These are phyloP conservation scores for Ricordea florida DNA, from an alignment of 92 coral and sea anemone species.

Conservation along the genomic window DNA sequence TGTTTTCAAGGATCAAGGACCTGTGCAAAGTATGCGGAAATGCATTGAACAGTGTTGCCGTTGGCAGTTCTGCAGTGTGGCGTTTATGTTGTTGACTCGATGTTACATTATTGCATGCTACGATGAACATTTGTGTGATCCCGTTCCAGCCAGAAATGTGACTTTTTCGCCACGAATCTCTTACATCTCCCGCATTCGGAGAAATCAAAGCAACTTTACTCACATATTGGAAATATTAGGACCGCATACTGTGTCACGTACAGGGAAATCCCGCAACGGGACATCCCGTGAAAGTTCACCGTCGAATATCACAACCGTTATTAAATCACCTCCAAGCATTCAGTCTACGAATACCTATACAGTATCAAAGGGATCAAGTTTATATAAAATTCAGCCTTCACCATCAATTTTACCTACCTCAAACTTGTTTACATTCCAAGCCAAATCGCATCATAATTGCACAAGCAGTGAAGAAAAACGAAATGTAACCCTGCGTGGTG, in stretches of 20 bases:
- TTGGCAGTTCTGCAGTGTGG: constrained; percentile 88
- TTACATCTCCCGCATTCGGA: constrained; percentile 66
- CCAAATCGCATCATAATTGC: constrained; percentile 35
- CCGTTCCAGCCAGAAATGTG: constrained; percentile 72
- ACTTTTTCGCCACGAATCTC: constrained; percentile 75
- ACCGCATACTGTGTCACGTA: not conserved
- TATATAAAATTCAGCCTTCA: not conserved
- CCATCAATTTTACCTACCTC: constrained; percentile 28
- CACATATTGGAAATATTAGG: constrained; percentile 9
- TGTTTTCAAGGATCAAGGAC: constrained; percentile 80
- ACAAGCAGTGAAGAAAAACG: constrained; percentile 23
- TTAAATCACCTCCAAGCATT: not conserved
- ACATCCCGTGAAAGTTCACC: not conserved
- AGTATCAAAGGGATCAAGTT: not conserved
- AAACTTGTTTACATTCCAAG: not conserved
- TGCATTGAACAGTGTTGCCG: constrained; percentile 89
- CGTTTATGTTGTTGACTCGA: constrained; percentile 84
- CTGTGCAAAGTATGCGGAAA: constrained; percentile 81
- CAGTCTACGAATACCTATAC: not conserved
- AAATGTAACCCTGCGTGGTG: constrained; percentile 71
- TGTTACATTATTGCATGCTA: constrained; percentile 87
- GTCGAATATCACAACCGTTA: not conserved
- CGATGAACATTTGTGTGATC: constrained; percentile 64
- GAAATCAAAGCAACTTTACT: constrained; percentile 46
- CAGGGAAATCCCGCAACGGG: not conserved